A percentile compares a stretch with the other conserved stretches of the same genome.
These are phyloP conservation scores for Philaenus spumarius DNA, from an alignment of 1,140 invertebrate genomes.

Conservation along the genomic window DNA sequence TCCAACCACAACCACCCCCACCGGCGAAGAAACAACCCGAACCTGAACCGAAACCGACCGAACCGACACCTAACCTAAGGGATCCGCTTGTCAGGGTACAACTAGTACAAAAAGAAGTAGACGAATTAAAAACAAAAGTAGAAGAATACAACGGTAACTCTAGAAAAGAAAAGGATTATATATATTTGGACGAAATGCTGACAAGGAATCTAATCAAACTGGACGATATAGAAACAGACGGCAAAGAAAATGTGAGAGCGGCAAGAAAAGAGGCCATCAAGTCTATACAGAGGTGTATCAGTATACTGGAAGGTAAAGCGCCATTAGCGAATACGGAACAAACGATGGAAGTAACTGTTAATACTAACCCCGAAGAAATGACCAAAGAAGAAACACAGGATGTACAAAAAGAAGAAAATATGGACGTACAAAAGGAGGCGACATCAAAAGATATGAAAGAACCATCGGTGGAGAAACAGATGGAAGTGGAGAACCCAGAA, in stretches of 20 bases:
- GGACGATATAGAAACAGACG: conserved; percentile 87
- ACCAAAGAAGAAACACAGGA: too few relatives aligned
- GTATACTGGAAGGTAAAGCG: conserved; percentile 65
- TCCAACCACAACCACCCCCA: conserved; percentile 22
- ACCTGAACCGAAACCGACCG: conserved; percentile 32
- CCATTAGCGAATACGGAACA: conserved; percentile 22
- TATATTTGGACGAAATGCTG: conserved; percentile 90
- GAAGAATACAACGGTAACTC: conserved; percentile 65
- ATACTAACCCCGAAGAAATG: too few relatives aligned
- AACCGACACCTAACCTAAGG: conserved; percentile 39
- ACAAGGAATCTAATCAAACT: conserved; percentile 85
- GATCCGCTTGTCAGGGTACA: conserved; percentile 73
- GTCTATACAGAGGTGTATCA: conserved; percentile 78
- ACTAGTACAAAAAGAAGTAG: conserved; percentile 70
- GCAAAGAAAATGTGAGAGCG: conserved; percentile 77
- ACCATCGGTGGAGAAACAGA: too few relatives aligned
- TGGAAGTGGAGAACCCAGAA: too few relatives aligned
- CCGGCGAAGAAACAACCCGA: conserved; percentile 20
- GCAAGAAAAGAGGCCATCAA: conserved; percentile 82
- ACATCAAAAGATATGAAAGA: too few relatives aligned
- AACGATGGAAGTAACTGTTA: neutral
- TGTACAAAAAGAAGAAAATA: too few relatives aligned
- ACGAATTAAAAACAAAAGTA: conserved; percentile 67
- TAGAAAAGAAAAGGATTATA: conserved; percentile 74
- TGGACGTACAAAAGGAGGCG: too few relatives aligned